Base-by-base conservation (phyloP, 2,113 vertebrate species). In the Crotalus viridis region DNA sequence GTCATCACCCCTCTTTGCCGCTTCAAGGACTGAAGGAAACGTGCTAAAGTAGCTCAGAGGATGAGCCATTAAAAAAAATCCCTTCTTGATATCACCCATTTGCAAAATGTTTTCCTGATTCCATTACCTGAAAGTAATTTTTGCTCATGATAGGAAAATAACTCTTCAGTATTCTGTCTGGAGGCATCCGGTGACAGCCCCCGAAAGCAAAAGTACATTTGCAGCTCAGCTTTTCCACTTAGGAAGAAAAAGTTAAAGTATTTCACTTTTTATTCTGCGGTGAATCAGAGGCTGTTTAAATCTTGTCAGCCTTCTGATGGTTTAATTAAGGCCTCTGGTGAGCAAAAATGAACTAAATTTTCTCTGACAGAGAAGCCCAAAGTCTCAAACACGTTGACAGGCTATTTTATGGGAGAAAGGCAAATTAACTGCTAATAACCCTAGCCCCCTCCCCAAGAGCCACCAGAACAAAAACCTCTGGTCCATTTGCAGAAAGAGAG, bases 331-430 rank as follows among this genome's bases (percentile, higher is more conserved):
- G 4, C 28, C 0, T 0, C 56, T 2, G 0, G 0, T 54, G 2
- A 15, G 3, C 88, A 28, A 88, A 89, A 39, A 74, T 3, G 61
- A 19, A 52, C 85, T 89, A 2, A 0, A 0, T 21, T 5, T 0
- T 3, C 86, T 55, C 0, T 93, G 54, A 33, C 33, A 88, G 4
- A 21, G 85, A 87, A 93, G 59, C 90, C 54, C 48, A 5, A 87
- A 54, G 0, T n/a, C 22, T 46, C 1, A 12, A 69, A 43, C 0
- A 0, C 17, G 0, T 89, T 0, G n/a, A 6, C 51, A 0, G 91
- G 33, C 0, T 89, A 7, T 0, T 0, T n/a, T 89, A 33, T 91
- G 24, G 48, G 52, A 90, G 0, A 86, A 91, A 88, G 6, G 59
- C 59, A 87, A 90, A 94, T 91, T 52, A 59, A 94, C 93, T 3